These are phyloP conservation scores for Buteo buteo DNA, from an alignment of 2,113 vertebrate genomes.

Conservation along the genomic window DNA sequence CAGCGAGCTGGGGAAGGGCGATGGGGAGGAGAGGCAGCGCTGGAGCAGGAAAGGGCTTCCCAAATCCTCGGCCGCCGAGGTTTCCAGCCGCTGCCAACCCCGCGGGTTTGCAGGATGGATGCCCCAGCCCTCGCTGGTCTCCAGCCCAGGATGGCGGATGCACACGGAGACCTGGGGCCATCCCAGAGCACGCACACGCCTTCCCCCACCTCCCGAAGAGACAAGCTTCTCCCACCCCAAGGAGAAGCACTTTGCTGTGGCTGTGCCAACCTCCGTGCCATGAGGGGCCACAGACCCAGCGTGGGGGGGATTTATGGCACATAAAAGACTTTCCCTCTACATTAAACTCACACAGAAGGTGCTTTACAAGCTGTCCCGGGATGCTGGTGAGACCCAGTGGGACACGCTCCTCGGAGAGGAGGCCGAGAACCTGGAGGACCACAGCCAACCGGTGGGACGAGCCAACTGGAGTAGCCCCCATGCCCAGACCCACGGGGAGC, in stretches of 20 bases:
- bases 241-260: background rate
- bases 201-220: background rate
- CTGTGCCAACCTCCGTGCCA: background rate
- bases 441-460: accelerated
- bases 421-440: background rate
- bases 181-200: background rate
- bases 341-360: accelerated
- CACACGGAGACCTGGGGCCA: accelerated
- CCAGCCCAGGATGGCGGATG: accelerated
- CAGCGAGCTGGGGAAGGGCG: background rate
- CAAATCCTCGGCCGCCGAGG: accelerated
- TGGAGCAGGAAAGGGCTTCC: background rate
- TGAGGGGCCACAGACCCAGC: background rate
- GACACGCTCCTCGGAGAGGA: background rate
- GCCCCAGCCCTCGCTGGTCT: background rate
- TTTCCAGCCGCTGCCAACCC: background rate
- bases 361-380: accelerated
- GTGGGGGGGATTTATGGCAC: accelerated
- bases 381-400: background rate
- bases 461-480: background rate
- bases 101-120: background rate
- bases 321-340: background rate
- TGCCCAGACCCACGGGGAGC: background rate
- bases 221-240: background rate
- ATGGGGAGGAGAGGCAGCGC: background rate